Base-by-base conservation (phyloP, 2,888 invertebrate genomes). In the Drosophila atripex region DNA sequence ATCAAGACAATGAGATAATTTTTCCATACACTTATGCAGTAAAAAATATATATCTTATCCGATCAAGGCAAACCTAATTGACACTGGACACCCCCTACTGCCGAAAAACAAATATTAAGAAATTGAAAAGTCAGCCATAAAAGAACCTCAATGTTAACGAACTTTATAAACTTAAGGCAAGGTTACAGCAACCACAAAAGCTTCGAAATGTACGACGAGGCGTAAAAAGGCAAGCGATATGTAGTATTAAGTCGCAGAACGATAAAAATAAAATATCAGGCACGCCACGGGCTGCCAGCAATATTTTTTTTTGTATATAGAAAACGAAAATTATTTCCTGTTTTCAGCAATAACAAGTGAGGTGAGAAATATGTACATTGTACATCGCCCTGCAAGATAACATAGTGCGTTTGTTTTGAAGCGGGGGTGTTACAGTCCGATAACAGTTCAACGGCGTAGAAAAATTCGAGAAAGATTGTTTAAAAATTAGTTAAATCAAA, bases 271-370 rank as follows among this genome's bases (percentile, higher is more conserved):
- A 70, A 58, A 70, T 63, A 66, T 45, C 64, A 70, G 49, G 72
- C 73, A 70, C 72, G 69, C 65, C 73, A 65, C 75, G 51, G 35
- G 39, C 58, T 41, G 58, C 32, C 63, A 54, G 52, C 50, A 76
- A 52, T 77, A 80, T 71, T 76, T 75, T 59, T 56, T 71, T 76
- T 75, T 32, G 12, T 74, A 65, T 51, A 54, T 76, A 76, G 72
- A 72, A 78, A 82, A 57, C 66, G 46, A 79, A 79, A 78, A 76
- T 73, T 66, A 73, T 86, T 78, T 86, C 78, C 83, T 79, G 86
- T 70, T 86, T 82, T 51, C 47, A 64, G 47, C 49, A 72, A 71
- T 30, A 52, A 38, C 51, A 71, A 53, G 14, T 28, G 71, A 39
- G 38, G 38, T 68, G 71, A 25, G 46, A 49, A 54, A 49, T 32